Evolutionary conservation across 2,797 vertebrate genomes (phyloP).

Genomic region (Eulemur rubriventer): DNA sequence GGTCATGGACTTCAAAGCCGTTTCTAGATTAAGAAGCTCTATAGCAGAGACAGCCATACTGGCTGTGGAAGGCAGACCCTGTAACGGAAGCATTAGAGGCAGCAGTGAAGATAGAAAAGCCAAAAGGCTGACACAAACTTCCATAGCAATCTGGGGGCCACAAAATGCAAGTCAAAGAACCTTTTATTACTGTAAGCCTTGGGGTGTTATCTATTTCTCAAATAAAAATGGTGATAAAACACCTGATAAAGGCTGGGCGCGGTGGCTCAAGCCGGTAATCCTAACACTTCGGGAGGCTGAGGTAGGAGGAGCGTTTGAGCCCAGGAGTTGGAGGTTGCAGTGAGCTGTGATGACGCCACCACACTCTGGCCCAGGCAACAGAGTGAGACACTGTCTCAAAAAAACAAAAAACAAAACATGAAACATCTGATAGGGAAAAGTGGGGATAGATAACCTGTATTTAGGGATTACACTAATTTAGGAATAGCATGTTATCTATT

Average conservation of each 20-base stretch:
- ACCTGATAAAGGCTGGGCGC: background rate
- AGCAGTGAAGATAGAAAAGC: background rate
- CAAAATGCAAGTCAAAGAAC: background rate
- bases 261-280: too few species aligned
- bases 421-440: background rate
- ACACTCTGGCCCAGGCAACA: too few species aligned
- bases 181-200: background rate
- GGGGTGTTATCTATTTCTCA: background rate
- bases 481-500: background rate
- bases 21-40: slow-evolving; percentile 24
- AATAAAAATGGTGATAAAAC: background rate
- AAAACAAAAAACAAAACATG: background rate
- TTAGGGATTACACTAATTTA: slow-evolving; percentile 2
- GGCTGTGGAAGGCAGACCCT: background rate
- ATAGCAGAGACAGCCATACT: background rate
- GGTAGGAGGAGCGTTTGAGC: too few species aligned
- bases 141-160: background rate
- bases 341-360: too few species aligned
- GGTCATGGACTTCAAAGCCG: background rate
- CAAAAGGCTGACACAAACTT: background rate
- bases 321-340: too few species aligned
- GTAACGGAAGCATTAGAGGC: background rate
- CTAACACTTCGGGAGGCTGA: too few species aligned
- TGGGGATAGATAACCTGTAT: background rate
- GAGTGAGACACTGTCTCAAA: too few species aligned